phyloP scores from a whole-genome alignment of 2,888 invertebrate species.

The Zootermopsis nevadensis region DNA sequence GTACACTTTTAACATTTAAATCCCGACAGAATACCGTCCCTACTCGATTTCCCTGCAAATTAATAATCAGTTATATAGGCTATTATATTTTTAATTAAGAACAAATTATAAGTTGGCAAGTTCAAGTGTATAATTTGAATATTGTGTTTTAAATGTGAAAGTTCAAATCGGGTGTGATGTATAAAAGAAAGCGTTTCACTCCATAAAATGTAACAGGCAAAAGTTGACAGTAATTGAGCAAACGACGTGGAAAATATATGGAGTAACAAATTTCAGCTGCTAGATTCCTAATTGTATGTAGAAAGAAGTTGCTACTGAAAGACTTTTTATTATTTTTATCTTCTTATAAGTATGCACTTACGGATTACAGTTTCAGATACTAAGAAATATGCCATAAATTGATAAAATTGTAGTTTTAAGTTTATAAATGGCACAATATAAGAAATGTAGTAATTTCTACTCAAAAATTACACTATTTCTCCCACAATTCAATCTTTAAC shows the following conservation, averaged over 20 bases:
- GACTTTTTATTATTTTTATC: constrained; percentile 10
- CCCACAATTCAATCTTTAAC: constrained; percentile 34
- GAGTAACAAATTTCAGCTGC: background rate
- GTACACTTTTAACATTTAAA: constrained; percentile 33
- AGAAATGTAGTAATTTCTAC: constrained; percentile 41
- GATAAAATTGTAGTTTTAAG: constrained; percentile 37
- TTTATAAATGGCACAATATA: constrained; percentile 44
- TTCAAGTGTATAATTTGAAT: constrained; percentile 9
- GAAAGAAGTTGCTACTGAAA: constrained; percentile 38
- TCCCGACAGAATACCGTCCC: constrained; percentile 8
- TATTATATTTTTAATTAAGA: background rate
- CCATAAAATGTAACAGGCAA: constrained; percentile 25
- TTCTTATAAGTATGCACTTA: constrained; percentile 48
- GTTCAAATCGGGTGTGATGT: constrained; percentile 16
- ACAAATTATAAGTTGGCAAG: constrained; percentile 36
- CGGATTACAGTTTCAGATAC: constrained; percentile 46
- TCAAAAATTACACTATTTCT: constrained; percentile 45
- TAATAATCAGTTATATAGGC: constrained; percentile 11
- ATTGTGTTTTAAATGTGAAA: background rate
- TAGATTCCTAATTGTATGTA: constrained; percentile 31
- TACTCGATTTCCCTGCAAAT: constrained; percentile 28
- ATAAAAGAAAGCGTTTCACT: constrained; percentile 30
- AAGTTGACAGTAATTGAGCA: background rate
- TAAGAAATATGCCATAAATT: constrained; percentile 47
- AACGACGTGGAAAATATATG: background rate